Conservation (phyloP, 2,888 invertebrate species). For the Zhuqinia jingwanae region DNA sequence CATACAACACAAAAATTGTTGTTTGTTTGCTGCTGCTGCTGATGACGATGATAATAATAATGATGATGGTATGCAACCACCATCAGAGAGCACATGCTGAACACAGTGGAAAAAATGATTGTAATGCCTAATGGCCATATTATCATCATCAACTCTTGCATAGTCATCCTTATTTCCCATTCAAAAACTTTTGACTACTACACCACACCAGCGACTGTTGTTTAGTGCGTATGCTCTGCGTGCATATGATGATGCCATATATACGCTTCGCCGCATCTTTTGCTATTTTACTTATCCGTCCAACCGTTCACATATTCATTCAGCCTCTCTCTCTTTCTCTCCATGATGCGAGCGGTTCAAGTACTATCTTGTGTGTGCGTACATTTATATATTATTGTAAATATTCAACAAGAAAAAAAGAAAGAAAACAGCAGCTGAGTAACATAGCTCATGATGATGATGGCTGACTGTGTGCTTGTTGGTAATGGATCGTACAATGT, state of each 20-base stretch:
- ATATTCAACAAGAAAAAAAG: neutral
- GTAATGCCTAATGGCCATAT: slow-evolving; percentile 55
- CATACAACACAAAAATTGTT: slow-evolving; percentile 29
- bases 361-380: neutral
- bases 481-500: slow-evolving; percentile 37
- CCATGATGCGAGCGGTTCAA: neutral
- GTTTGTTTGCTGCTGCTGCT: neutral
- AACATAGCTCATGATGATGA: neutral
- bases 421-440: too few species aligned
- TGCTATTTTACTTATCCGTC: slow-evolving; percentile 27
- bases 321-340: slow-evolving; percentile 1
- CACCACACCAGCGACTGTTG: too few species aligned
- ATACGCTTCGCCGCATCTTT: slow-evolving; percentile 21
- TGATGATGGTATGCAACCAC: neutral
- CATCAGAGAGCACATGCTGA: neutral
- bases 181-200: slow-evolving; percentile 33
- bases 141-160: slow-evolving; percentile 47
- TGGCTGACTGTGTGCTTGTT: slow-evolving; percentile 11
- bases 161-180: slow-evolving; percentile 24
- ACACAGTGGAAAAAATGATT: slow-evolving; percentile 4
- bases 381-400: neutral
- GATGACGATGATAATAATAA: neutral
- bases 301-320: slow-evolving; percentile 37
- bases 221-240: too few species aligned
- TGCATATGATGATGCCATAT: slow-evolving; percentile 17